Percentiles rank a stretch among this genome's conserved stretches.
Evolutionary conservation across 2,113 vertebrate species (phyloP).

Genomic region (Sinocyclocheilus grahami): DNA sequence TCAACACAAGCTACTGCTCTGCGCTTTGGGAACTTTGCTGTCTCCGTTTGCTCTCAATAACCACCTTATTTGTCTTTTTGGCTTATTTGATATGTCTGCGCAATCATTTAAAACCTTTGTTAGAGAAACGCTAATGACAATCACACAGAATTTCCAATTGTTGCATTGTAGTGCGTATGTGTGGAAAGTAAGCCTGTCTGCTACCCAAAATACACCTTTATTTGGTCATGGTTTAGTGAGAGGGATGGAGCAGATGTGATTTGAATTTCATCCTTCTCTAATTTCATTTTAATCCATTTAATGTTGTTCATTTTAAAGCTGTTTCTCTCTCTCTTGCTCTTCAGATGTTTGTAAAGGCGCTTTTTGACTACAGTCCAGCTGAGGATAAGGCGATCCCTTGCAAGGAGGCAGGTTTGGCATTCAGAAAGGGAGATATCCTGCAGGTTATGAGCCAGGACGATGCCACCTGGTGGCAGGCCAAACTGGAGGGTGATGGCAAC

Average conservation of each 20-base stretch:
- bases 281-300: constrained; percentile 42
- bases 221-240: constrained; percentile 18
- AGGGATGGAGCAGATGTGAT: constrained; percentile 19
- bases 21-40: not conserved
- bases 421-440: constrained; percentile 90
- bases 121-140: constrained; percentile 19
- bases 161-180: not conserved
- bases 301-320: not conserved
- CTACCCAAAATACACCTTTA: constrained; percentile 8
- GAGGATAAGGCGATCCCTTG: constrained; percentile 96
- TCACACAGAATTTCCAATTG: not conserved
- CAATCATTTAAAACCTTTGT: not conserved
- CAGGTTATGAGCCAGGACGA: constrained; percentile 97
- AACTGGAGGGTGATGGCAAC: constrained; percentile 84
- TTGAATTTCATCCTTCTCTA: constrained; percentile 1
- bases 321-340: constrained; percentile 5
- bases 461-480: constrained; percentile 97
- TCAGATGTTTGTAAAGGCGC: constrained; percentile 91
- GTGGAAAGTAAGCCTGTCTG: constrained; percentile 16
- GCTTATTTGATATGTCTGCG: not conserved
- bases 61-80: not conserved
- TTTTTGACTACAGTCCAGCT: constrained; percentile 92
- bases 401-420: constrained; percentile 92
- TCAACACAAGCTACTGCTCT: constrained; percentile 52
- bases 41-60: not conserved